Evolutionary conservation across 2,113 vertebrate species (phyloP).

Genomic region (Nyctereutes procyonoides): DNA sequence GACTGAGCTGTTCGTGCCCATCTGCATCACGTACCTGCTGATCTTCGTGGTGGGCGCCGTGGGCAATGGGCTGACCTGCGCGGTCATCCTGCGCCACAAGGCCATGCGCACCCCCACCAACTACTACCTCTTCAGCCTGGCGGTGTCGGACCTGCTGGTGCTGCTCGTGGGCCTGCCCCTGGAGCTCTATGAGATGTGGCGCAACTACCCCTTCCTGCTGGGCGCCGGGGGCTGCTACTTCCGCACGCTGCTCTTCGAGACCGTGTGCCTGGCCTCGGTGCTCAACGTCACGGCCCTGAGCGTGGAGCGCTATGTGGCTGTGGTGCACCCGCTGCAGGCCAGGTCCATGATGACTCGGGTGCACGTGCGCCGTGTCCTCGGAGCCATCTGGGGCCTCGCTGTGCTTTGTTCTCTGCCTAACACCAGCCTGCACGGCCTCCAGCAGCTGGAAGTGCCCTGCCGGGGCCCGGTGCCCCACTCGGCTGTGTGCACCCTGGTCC

Average conservation of each 20-base stretch:
- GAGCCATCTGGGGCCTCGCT: slow-evolving; percentile 90
- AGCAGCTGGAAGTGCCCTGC: slow-evolving; percentile 79
- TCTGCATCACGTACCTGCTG: slow-evolving; percentile 92
- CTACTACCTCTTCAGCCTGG: slow-evolving; percentile 97
- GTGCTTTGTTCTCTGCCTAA: slow-evolving; percentile 95
- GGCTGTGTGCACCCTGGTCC: slow-evolving; percentile 89
- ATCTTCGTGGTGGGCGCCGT: slow-evolving; percentile 92
- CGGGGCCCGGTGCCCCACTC: slow-evolving; percentile 87
- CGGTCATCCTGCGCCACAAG: slow-evolving; percentile 92
- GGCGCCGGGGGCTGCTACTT: slow-evolving; percentile 93
- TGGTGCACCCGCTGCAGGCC: slow-evolving; percentile 94
- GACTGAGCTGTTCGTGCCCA: slow-evolving; percentile 89
- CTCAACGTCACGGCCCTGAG: slow-evolving; percentile 96
- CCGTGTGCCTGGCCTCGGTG: slow-evolving; percentile 95
- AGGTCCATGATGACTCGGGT: slow-evolving; percentile 93
- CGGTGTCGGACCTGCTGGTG: slow-evolving; percentile 94
- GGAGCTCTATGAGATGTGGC: slow-evolving; percentile 96
- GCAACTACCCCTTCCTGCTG: slow-evolving; percentile 95
- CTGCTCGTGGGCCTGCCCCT: slow-evolving; percentile 95
- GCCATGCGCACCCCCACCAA: slow-evolving; percentile 97
- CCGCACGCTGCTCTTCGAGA: slow-evolving; percentile 94
- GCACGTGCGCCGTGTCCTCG: slow-evolving; percentile 92
- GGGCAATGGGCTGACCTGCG: slow-evolving; percentile 94
- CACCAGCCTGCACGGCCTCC: slow-evolving; percentile 94
- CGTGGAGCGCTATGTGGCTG: slow-evolving; percentile 94